A percentile compares a stretch with the other conserved stretches of the same genome.
phyloP scores from a whole-genome alignment of 1,140 invertebrate species.

The Ridgeia piscesae region DNA sequence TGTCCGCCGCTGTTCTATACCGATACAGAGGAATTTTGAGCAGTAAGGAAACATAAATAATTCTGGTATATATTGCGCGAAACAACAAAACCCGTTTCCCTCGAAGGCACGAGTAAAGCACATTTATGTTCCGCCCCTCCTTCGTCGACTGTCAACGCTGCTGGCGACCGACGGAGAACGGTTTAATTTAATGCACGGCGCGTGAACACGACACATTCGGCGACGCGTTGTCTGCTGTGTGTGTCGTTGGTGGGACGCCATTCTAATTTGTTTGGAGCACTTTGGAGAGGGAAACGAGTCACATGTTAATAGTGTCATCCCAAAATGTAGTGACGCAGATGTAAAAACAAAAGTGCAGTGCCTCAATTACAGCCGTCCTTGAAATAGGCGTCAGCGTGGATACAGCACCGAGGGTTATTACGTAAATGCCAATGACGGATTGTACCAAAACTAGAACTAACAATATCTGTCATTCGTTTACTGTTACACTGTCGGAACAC shows the following conservation, averaged over 20 bases:
- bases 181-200: not conserved
- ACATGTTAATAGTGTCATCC: not conserved
- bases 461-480: too few species aligned
- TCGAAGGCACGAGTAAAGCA: not conserved
- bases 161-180: not conserved
- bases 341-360: not conserved
- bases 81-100: not conserved
- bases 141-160: not conserved
- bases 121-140: not conserved
- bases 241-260: too few species aligned
- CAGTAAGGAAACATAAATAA: constrained; percentile 1
- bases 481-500: too few species aligned
- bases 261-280: not conserved
- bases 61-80: not conserved
- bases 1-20: too few species aligned
- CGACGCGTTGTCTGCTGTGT: too few species aligned
- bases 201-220: not conserved
- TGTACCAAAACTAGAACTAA: too few species aligned
- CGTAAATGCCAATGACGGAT: too few species aligned
- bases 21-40: not conserved
- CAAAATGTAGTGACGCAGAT: not conserved
- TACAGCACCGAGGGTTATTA: too few species aligned
- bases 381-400: too few species aligned
- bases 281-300: not conserved
- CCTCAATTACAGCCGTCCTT: too few species aligned